phyloP scores from a whole-genome alignment of 1,140 invertebrate genomes.

The Nomia melanderi region DNA sequence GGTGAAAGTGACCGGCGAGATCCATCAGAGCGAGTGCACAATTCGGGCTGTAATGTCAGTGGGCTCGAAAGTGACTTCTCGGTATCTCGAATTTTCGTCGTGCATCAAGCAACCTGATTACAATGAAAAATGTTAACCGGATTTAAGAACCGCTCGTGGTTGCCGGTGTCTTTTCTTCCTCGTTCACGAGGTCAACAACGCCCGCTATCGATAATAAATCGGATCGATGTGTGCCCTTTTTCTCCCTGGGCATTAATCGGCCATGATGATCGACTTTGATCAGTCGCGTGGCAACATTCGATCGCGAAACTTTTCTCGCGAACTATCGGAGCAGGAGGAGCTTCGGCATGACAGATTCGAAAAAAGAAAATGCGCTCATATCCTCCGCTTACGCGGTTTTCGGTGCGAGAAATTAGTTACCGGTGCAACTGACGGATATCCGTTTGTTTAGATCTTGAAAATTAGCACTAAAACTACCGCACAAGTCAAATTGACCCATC shows the following conservation, averaged over 20 bases:
- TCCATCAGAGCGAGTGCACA: constrained; percentile 8
- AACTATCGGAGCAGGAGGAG: neutral
- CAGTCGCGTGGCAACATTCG: neutral
- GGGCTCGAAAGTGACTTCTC: constrained; percentile 43
- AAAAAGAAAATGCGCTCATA: neutral
- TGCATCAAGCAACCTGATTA: too few relatives aligned
- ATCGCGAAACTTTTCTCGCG: neutral
- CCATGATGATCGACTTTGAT: neutral
- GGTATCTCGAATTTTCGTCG: neutral
- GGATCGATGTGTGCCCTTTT: neutral
- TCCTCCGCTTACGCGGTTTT: neutral
- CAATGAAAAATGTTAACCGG: neutral
- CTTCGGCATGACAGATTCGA: too few relatives aligned
- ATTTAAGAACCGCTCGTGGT: neutral
- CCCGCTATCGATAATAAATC: neutral
- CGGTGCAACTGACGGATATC: too few relatives aligned
- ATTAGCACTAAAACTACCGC: too few relatives aligned
- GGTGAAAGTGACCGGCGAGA: constrained; percentile 59
- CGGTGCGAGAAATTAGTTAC: neutral
- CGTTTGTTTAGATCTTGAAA: too few relatives aligned
- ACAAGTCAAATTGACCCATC: too few relatives aligned
- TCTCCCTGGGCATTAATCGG: neutral
- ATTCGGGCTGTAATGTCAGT: constrained; percentile 43
- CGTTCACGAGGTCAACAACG: neutral
- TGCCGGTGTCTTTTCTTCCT: neutral